Evolutionary conservation across 1,140 invertebrate species (phyloP), one percentile per base, ranked within the genome.

Genomic region (Radopholus similis): DNA sequence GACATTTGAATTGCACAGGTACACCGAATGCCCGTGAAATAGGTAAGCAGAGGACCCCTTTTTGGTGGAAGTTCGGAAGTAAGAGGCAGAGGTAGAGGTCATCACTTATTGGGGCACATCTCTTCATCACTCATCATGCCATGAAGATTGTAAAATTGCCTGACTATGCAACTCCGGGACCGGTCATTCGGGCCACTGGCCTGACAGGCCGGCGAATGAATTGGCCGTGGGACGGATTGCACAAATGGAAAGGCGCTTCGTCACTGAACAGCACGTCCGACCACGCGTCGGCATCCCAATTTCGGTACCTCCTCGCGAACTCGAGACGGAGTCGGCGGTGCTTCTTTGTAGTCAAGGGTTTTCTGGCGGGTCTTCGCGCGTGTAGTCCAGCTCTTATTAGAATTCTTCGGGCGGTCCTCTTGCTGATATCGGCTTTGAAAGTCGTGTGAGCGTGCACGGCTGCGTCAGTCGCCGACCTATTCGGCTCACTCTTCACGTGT

Each of bases 181-280:
- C n/a, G n/a, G n/a, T n/a, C n/a, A n/a, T n/a, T n/a, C n/a, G n/a
- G n/a, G n/a, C n/a, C n/a, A n/a, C n/a, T n/a, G n/a, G n/a, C n/a
- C n/a, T n/a, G n/a, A n/a, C n/a, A 11, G 55, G 71, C 28, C 78
- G 63, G 30, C 77, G 55, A 18, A 79, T 74, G 1, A 53, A 57
- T 2, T 2, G 5, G 13, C 21, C 54, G 1, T 71, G 62, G 63
- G 77, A 74, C 21, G 57, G 23, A 8, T 53, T 51, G 32, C 74
- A 76, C 3, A 78, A 49, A 18, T 64, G 62, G 32, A 72, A 75
- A 18, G 74, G 74, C 0, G 70, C 66, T 44, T 78, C 77, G 32
- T 78, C 77, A 13, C 58, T 64, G 56, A 60, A 78, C 2, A 80
- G 40, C 0, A 80, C 63, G 21, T 47, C n/a, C 15, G 32, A 57